Base-by-base conservation (phyloP, 64 coral and sea anemone species). In the Dendronephthya gigantea region DNA sequence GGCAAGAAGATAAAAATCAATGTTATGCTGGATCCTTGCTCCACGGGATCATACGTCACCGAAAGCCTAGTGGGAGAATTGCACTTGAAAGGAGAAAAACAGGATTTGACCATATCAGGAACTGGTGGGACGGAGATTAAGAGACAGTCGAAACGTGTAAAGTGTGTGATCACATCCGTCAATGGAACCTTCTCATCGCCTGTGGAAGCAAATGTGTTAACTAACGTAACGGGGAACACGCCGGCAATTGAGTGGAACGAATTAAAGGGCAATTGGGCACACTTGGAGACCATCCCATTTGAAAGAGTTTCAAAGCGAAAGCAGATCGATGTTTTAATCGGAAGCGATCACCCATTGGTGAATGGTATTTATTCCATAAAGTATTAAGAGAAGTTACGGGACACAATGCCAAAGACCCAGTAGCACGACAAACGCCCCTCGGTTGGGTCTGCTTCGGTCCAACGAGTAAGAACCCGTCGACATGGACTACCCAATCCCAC, bases 21-120 rank as follows among this genome's bases (percentile, higher is more conserved):
- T 39, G 84, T 89, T 34, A 92, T 92, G 91, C 35, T 89, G 68
- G 91, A 89, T 29, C 83, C 84, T 2, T 92, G 91, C 27, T 86
- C 87, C 40, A 86, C 87, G 0, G 59, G 91, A 43, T 89, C 31
- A 37, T 76, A 76, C 69, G 16, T 76, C 5, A 76, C 69, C 17
- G 69, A 76, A 28, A 76, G 69, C 40, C 81, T 47, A 33, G n/a
- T 30, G 2, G 31, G 2, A 28, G 69, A 76, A 16, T 30, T 76
- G 4, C 69, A 76, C 4, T 16, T 76, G 34, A 37, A 27, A 3
- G 69, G 69, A 4, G 7, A 87, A 23, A 16, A 15, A 13, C 68
- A 87, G 40, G 84, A n/a, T 84, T 84, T 90, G 14, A 86, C 88
- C 0, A 89, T 93, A 32, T 82, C 81, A 8, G 65, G 91, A 38